Conservation (phyloP, 2,797 vertebrate genomes). For the Tamandua tetradactyla region DNA sequence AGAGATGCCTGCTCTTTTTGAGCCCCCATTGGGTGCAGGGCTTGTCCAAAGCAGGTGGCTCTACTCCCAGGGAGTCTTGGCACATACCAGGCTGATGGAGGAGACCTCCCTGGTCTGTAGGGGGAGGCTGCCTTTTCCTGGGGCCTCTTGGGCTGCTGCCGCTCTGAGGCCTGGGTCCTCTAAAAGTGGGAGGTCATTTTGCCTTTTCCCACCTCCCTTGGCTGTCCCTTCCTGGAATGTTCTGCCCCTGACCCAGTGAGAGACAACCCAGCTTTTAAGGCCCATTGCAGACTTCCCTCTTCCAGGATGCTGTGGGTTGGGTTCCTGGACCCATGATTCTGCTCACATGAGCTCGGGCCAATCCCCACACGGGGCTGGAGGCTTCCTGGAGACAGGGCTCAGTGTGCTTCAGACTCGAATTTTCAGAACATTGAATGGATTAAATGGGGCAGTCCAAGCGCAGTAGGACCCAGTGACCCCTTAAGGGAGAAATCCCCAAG, state of each 20-base stretch:
- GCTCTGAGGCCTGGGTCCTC: not conserved
- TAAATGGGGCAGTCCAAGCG: not conserved
- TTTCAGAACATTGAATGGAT: not conserved
- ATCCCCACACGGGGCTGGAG: not conserved
- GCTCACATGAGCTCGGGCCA: not conserved
- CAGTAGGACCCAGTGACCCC: not conserved
- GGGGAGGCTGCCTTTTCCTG: not conserved
- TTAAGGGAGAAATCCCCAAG: not conserved
- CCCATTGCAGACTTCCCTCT: not conserved
- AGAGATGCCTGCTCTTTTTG: no score
- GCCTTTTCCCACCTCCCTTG: not conserved
- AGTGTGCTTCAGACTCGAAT: not conserved
- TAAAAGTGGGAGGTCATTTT: not conserved
- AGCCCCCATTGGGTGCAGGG: no score
- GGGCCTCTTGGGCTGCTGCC: not conserved
- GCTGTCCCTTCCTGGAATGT: not conserved
- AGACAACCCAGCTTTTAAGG: not conserved
- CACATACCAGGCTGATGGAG: not conserved
- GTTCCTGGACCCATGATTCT: not conserved
- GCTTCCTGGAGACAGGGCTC: not conserved
- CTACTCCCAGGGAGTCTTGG: not conserved
- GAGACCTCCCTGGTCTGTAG: not conserved
- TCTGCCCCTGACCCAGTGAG: not conserved
- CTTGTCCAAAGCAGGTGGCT: not conserved
- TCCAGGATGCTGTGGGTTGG: not conserved